Evolutionary conservation across 2,113 vertebrate genomes (phyloP), one percentile per base, ranked within the genome.

Genomic region (Tragelaphus scriptus): DNA sequence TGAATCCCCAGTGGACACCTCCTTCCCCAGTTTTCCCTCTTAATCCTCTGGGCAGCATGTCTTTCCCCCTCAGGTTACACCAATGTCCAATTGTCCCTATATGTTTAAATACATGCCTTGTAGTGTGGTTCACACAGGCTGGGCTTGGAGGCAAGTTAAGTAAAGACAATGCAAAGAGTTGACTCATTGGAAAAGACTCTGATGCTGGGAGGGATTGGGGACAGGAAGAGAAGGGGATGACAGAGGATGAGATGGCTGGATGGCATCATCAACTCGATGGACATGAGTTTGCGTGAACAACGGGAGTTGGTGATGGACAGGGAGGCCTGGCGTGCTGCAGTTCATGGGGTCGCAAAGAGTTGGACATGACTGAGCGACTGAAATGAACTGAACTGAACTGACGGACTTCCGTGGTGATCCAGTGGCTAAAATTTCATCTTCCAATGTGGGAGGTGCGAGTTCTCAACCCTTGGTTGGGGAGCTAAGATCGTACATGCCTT

Each of bases 321-420:
- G 26, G 59, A 61, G 59, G 59, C 26, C 59, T 61, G 59, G 59
- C 0, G 26, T 61, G 59, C 59, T 61, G 26, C 12, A 3, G 14
- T 61, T 61, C 59, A 61, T 14, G 59, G 5, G 12, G 59, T 30
- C 0, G 1, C 59, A 61, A 61, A 28, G 26, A 61, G 12, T 61
- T 2, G 2, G 59, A 61, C 59, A 30, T 1, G 26, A 14, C 59
- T 61, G 59, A 61, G 59, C 1, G 59, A 14, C 59, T 59, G 58
- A 23, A 58, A 21, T 56, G 56, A 58, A 9, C 21, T 61, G 26
- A 61, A 61, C 12, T 15, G 28, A 63, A 30, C n/a, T 36, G 19
- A 36, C 0, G 4, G 65, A 23, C n/a, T 23, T 21, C 65, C 0
- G 0, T 21, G n/a, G n/a, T 36, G n/a, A 71, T 71, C 65, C 17